Evolutionary conservation across 2,888 invertebrate species (phyloP), one percentile per base, ranked within the genome.

Genomic region (Drosophila paucipuncta): DNA sequence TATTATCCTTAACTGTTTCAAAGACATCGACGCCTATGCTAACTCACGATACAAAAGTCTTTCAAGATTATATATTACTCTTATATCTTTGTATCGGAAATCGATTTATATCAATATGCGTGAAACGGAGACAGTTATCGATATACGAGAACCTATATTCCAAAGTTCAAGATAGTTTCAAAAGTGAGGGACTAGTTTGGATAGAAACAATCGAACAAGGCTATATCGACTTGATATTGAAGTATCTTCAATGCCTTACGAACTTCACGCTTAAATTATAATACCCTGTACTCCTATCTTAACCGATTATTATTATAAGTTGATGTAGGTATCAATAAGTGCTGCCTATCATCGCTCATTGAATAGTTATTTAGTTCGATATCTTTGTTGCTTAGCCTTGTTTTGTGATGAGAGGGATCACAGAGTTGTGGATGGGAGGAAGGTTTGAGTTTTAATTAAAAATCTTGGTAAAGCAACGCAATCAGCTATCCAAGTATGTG

Each of bases 361-460:
- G 41, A 41, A 41, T 10, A 41, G n/a, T 10, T n/a, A 41, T 41
- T 43, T 7, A 4, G 7, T 22, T 47, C 7, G 10, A 41, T n/a
- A n/a, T 41, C 43, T 13, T 22, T 66, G 39, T 31, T 11, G 13
- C 18, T 28, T n/a, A 35, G 25, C 10, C 16, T 68, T 22, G 41
- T 28, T n/a, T 53, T 41, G n/a, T 41, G 41, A 10, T 6, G 25
- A 25, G 47, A 1, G 4, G 16, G 9, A 47, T 25, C 22, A 25
- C 4, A 25, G 22, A 25, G 41, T 33, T 9, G 47, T 41, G 65
- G 50, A 28, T 10, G 50, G 28, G 28, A 3, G 18, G 1, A 18
- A 7, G 13, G 30, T n/a, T 35, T 68, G 53, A 58, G 59, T 67
- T 59, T 80, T 82, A 83, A 83, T 83, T 78, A 75, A 82, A 82